Evolutionary conservation across 1,140 invertebrate species (phyloP).

Genomic region (Cydia strobilella): DNA sequence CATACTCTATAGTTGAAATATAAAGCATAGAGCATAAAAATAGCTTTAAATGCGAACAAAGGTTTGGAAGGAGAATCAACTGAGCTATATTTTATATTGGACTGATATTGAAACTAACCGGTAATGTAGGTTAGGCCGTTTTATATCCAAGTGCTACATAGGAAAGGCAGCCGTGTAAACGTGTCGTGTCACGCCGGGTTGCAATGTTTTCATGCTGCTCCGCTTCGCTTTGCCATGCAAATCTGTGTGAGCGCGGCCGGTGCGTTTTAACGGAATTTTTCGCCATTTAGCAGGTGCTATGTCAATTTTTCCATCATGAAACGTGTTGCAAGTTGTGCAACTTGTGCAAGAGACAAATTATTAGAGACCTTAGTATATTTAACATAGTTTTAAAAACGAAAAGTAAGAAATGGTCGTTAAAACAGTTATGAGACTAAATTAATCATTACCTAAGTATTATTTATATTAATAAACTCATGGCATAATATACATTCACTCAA

Average conservation of each 20-base stretch:
- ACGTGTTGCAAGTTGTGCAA: not conserved
- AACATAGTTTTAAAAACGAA: no score
- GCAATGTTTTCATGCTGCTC: constrained; percentile 17
- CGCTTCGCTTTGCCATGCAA: constrained; percentile 25
- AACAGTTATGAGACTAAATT: no score
- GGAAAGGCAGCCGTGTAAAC: not conserved
- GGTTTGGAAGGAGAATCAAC: not conserved
- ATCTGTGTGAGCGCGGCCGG: not conserved
- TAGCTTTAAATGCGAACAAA: not conserved
- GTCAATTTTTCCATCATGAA: not conserved
- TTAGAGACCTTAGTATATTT: no score
- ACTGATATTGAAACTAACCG: not conserved
- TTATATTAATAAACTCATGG: no score
- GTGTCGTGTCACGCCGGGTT: constrained; percentile 4
- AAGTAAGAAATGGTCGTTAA: no score
- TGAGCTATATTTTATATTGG: not conserved
- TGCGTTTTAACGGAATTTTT: constrained; percentile 16
- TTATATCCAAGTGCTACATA: not conserved
- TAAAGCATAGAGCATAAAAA: not conserved
- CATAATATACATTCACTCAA: not conserved
- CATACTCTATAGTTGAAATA: not conserved
- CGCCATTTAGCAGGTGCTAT: not conserved
- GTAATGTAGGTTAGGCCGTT: not conserved
- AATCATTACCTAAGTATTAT: no score
- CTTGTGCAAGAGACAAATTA: not conserved